A percentile compares a stretch with the other conserved stretches of the same genome.
Evolutionary conservation across 2,888 invertebrate genomes (phyloP).

Genomic region (Steinernema carpocapsae): DNA sequence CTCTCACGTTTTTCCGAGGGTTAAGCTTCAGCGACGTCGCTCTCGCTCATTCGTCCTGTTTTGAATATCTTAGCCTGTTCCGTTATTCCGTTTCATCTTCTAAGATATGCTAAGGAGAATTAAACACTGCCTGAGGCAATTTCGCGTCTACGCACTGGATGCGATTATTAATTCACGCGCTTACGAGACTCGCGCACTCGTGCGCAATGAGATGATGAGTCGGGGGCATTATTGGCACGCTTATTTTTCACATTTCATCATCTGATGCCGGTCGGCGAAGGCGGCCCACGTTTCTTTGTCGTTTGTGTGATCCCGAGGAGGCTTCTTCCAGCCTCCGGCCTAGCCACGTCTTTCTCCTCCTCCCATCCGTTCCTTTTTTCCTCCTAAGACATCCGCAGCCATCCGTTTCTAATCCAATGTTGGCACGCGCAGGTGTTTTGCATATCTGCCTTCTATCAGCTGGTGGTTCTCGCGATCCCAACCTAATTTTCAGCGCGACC

Average conservation of each 20-base stretch:
- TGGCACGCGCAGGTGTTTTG: conserved; percentile 15
- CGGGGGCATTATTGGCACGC: conserved; percentile 21
- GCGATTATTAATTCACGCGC: conserved; percentile 34
- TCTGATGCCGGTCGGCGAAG: not conserved
- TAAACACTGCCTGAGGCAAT: conserved; percentile 27
- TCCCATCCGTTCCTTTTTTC: too few species aligned
- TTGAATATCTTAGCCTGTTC: conserved; percentile 6
- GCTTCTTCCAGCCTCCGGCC: not conserved
- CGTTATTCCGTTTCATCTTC: conserved; percentile 27
- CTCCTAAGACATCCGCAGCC: not conserved
- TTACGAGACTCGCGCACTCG: not conserved
- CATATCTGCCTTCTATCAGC: not conserved
- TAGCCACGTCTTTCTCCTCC: too few species aligned
- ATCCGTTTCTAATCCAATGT: conserved; percentile 7
- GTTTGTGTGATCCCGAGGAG: not conserved
- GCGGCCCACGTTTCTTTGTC: conserved; percentile 16
- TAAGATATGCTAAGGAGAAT: conserved; percentile 33
- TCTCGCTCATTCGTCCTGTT: not conserved
- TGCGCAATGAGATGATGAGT: conserved; percentile 28
- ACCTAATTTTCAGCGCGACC: too few species aligned
- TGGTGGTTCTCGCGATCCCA: too few species aligned
- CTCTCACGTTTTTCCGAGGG: not conserved
- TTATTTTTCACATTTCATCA: conserved; percentile 32
- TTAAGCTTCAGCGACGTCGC: too few species aligned
- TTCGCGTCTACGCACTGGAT: conserved; percentile 26